Conservation (phyloP, 2,888 invertebrate genomes). For the Conops quadrifasciatus region DNA sequence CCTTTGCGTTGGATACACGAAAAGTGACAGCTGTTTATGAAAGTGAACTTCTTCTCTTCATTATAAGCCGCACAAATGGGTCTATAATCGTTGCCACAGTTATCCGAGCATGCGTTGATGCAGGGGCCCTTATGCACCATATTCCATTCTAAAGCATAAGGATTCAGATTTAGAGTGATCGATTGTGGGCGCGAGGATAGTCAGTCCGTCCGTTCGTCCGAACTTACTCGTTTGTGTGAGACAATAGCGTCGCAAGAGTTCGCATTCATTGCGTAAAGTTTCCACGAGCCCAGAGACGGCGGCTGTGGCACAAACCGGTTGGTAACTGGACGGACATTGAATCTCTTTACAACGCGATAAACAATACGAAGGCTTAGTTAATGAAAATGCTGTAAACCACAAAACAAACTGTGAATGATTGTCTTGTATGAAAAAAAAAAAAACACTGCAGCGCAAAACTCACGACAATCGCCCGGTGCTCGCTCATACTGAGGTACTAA, state of each 20-base stretch:
- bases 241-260: slow-evolving; percentile 34
- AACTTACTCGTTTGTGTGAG: slow-evolving; percentile 39
- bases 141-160: slow-evolving; percentile 27
- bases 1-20: neutral
- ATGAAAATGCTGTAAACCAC: neutral
- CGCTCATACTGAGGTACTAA: too few species aligned
- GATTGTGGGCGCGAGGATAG: too few species aligned
- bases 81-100: neutral
- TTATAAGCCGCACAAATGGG: slow-evolving; percentile 23
- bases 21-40: neutral
- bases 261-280: slow-evolving; percentile 23
- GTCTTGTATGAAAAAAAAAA: too few species aligned
- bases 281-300: slow-evolving; percentile 28
- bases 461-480: slow-evolving; percentile 38
- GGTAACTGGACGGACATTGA: slow-evolving; percentile 27
- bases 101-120: slow-evolving; percentile 20
- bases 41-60: slow-evolving; percentile 1
- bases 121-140: slow-evolving; percentile 29
- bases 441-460: slow-evolving; percentile 11
- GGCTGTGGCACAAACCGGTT: slow-evolving; percentile 41
- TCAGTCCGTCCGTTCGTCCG: too few species aligned
- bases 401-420: too few species aligned
- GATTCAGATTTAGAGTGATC: neutral
- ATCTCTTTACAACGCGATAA: slow-evolving; percentile 20
- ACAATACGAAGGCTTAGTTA: neutral